Base-by-base conservation (phyloP, 2,113 vertebrate species). In the Camarhynchus parvulus region DNA sequence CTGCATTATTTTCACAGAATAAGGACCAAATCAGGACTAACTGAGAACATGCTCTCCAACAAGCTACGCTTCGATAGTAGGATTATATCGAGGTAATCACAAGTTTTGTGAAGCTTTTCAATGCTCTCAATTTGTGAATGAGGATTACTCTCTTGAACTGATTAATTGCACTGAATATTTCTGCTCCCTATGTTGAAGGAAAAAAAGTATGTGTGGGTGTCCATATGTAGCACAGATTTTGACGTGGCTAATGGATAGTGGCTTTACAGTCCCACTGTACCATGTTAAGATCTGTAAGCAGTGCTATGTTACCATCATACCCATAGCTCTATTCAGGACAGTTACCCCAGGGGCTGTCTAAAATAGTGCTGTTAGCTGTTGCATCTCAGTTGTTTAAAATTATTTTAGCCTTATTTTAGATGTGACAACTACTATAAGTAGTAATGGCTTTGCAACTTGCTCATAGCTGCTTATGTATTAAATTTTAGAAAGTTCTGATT, bases 51-150 rank as follows among this genome's bases (percentile, higher is more conserved):
- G 68, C 97, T 99, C 85, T 98, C 98, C 88, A 97, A 97, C 90
- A 99, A 98, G 93, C 91, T 99, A 27, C 37, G 96, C 28, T 99
- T 99, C 96, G 97, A 98, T 91, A 97, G 98, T 88, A 98, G 98
- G 91, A 97, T 99, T 95, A 63, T 98, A 96, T 98, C 98, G 9
- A 98, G 98, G 98, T 99, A 98, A 91, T 92, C 24, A 56, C 35
- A 68, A 77, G 75, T 88, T 85, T 66, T 62, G 21, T 78, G 59
- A 88, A 87, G 35, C 23, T 69, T 82, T 87, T 89, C 30, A 87
- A 0, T 72, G 59, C 56, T 83, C 5, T 76, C 61, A 88, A 52
- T 90, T 78, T 84, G 69, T 59, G 42, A 92, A 53, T 89, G 7
- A 76, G 64, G 47, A 13, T 95, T 82, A 63, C 22, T 66, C 7